Base-by-base conservation (phyloP, 92 coral and sea anemone species). In the Heliopora coerulea region DNA sequence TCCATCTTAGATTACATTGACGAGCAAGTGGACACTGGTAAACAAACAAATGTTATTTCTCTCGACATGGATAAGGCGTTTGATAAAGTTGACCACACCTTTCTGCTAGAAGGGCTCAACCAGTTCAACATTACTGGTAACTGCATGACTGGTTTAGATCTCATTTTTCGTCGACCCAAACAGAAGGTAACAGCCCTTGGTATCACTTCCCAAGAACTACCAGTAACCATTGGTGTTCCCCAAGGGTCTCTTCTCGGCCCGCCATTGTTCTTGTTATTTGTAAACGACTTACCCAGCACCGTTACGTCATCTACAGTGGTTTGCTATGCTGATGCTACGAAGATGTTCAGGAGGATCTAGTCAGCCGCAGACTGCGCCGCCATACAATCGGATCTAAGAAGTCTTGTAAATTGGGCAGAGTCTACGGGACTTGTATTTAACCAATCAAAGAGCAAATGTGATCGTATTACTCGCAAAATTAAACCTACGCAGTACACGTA, bases 391-490 rank as follows among this genome's bases (percentile, higher is more conserved):
- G 77, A 70, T 48, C 42, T 70, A 9, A 49, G 29, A 46, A 49
- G 29, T 32, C 39, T 70, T 26, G 77, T 44, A 28, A 28, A 32
- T 21, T 48, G 62, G 62, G 46, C 77, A 0, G 20, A 23, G 12
- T 25, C 10, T 11, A 46, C 62, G 5, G 42, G 77, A 14, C 14
- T 70, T 13, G 6, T 42, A 23, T 61, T 61, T 24, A 61, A 61
- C 40, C 25, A 61, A 27, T 11, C 21, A 2, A 61, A 61, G 27
- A 48, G 77, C 39, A 70, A 70, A 41, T 58, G 29, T 37, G 39
- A 70, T 19, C 77, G 21, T 17, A 24, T 70, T 34, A 70, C 77
- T 10, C 56, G 77, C n/a, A 70, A 70, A 15, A 70, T 23, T 27
- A 49, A 15, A n/a, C 77, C 77, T 0, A 39, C 49, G 20, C 18